These are phyloP conservation scores for Odontesthes bonariensis DNA, from an alignment of 2,113 vertebrate genomes.

Conservation along the genomic window DNA sequence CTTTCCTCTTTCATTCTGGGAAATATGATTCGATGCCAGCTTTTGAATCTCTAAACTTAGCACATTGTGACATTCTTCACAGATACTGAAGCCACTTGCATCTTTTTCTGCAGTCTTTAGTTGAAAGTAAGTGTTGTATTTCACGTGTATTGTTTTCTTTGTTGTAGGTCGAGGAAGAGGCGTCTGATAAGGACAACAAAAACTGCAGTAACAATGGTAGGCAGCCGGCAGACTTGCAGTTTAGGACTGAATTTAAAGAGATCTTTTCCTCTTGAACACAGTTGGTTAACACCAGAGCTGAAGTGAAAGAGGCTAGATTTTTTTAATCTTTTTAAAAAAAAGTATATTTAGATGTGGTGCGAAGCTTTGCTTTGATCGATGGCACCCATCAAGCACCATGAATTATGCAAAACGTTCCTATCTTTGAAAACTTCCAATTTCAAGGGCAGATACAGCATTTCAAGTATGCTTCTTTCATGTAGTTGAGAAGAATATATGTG, in stretches of 20 bases:
- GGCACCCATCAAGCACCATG: constrained; percentile 23
- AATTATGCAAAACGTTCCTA: constrained; percentile 47
- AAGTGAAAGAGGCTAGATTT: neutral
- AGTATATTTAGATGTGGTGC: constrained; percentile 32
- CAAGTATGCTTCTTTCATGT: constrained; percentile 3
- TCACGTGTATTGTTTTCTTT: constrained; percentile 14
- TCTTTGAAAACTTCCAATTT: constrained; percentile 42
- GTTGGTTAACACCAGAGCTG: neutral
- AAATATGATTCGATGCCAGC: constrained; percentile 44
- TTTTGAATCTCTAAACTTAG: constrained; percentile 44
- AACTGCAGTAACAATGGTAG: constrained; percentile 87
- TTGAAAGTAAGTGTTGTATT: constrained; percentile 5
- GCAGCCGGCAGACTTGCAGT: neutral
- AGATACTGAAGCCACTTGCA: constrained; percentile 7
- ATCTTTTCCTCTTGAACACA: neutral
- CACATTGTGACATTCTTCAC: neutral
- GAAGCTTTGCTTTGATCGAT: constrained; percentile 30
- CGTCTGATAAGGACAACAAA: constrained; percentile 89
- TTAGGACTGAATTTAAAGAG: neutral
- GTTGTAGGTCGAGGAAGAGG: constrained; percentile 87
- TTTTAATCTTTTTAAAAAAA: constrained; percentile 8
- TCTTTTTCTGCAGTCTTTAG: neutral
- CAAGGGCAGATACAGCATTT: constrained; percentile 40
- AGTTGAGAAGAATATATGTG: neutral
- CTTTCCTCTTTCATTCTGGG: constrained; percentile 63